A percentile compares a stretch with the other conserved stretches of the same genome.
phyloP scores from a whole-genome alignment of 2,888 invertebrate genomes.

The Machimus atricapillus region DNA sequence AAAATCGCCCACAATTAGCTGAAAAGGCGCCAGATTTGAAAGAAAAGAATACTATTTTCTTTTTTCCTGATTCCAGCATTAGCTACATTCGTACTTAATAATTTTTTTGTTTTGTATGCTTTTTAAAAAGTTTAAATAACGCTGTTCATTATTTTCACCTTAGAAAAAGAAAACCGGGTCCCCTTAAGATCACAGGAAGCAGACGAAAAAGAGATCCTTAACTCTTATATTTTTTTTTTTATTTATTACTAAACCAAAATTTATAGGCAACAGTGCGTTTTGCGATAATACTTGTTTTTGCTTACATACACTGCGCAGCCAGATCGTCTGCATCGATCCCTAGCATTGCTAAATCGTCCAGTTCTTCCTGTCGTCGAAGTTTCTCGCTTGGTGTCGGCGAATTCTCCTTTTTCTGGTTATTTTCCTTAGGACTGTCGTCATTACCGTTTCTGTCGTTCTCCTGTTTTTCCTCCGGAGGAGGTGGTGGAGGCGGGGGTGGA shows the following conservation, averaged over 20 bases:
- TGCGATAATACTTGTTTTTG: background rate
- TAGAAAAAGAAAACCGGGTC: no score
- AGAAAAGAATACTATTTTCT: no score
- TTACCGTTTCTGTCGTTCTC: conserved; percentile 7
- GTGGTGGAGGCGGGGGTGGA: conserved; percentile 57
- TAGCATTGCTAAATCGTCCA: conserved; percentile 81
- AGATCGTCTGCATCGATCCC: conserved; percentile 84
- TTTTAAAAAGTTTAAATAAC: no score
- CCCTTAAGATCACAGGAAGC: no score
- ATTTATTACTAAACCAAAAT: background rate
- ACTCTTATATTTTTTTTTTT: background rate
- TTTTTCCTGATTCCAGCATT: no score
- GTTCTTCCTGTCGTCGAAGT: conserved; percentile 64
- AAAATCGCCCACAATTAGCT: no score
- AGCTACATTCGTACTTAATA: no score
- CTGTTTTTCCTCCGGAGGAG: background rate
- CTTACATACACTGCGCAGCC: conserved; percentile 62
- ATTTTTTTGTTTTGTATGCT: no score
- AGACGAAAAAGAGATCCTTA: background rate
- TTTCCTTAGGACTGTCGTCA: conserved; percentile 52
- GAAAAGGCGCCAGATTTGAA: no score
- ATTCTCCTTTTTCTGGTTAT: conserved; percentile 42
- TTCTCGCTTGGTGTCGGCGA: conserved; percentile 61
- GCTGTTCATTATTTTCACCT: no score
- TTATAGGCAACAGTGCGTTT: background rate